Evolutionary conservation across 2,113 vertebrate species (phyloP).

Genomic region (Pollimyrus isidori): DNA sequence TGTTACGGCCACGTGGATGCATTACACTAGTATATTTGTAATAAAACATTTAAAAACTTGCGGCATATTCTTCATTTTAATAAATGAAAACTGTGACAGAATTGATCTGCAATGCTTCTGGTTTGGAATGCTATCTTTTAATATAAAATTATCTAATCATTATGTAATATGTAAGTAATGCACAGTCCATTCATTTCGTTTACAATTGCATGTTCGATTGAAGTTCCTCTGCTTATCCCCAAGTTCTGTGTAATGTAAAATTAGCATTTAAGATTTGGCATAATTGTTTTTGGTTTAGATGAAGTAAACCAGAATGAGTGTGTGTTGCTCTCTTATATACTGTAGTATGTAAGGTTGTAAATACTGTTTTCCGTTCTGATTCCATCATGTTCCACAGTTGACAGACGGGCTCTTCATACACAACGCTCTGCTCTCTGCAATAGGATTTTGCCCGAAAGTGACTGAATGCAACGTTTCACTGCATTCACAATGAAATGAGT

Average conservation of each 20-base stretch:
- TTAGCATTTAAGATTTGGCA: background rate
- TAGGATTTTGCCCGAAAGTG: background rate
- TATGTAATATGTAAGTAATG: background rate
- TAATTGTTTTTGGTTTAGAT: background rate
- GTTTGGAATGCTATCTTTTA: background rate
- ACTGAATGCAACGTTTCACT: background rate
- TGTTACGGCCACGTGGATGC: background rate
- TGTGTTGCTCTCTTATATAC: background rate
- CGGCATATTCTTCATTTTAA: background rate
- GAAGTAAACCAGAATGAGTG: background rate
- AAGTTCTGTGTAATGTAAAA: background rate
- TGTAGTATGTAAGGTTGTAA: background rate
- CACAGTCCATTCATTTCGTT: background rate
- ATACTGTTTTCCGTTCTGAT: background rate
- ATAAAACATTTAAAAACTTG: background rate
- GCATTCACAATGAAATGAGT: background rate
- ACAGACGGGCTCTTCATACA: background rate
- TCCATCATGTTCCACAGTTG: background rate
- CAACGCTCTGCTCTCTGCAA: background rate
- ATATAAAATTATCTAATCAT: background rate
- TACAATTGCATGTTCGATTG: background rate
- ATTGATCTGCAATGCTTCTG: background rate
- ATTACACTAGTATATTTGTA: background rate
- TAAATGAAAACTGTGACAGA: background rate
- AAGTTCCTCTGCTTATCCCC: background rate